Evolutionary conservation across 2,888 invertebrate species (phyloP).

Genomic region (Spicauda simplicius): DNA sequence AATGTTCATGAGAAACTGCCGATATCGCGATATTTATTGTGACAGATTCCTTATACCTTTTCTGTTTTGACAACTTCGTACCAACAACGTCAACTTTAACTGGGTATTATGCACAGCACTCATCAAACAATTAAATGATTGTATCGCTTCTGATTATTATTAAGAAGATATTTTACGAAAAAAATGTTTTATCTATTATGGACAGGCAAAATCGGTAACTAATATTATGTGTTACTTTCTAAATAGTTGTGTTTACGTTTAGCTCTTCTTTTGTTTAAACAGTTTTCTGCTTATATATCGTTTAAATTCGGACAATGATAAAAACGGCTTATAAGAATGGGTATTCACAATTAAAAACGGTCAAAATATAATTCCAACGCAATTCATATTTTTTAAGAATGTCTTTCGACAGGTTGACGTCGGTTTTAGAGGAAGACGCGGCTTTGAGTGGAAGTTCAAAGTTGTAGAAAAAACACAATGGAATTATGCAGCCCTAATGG

Average conservation of each 20-base stretch:
- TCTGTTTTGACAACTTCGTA: neutral
- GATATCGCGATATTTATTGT: constrained; percentile 18
- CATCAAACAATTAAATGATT: neutral
- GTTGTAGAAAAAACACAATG: constrained; percentile 76
- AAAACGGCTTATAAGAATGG: too few relatives aligned
- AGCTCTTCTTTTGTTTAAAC: too few relatives aligned
- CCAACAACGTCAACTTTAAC: neutral
- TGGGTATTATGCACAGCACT: too few relatives aligned
- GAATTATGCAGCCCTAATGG: constrained; percentile 81
- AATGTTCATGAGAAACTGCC: constrained; percentile 18
- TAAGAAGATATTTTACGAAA: too few relatives aligned
- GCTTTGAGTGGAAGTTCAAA: constrained; percentile 63
- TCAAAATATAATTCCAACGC: constrained; percentile 8
- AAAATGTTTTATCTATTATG: too few relatives aligned
- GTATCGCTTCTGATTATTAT: too few relatives aligned
- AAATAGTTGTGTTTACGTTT: too few relatives aligned
- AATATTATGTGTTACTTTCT: too few relatives aligned
- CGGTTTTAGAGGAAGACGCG: constrained; percentile 61
- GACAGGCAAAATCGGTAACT: too few relatives aligned
- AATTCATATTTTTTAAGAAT: constrained; percentile 32
- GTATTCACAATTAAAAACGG: neutral
- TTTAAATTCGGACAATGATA: too few relatives aligned
- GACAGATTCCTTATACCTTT: constrained; percentile 17
- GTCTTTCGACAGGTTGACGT: constrained; percentile 54
- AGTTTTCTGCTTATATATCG: too few relatives aligned